Base-by-base conservation (phyloP, 2,113 vertebrate species). In the Oreochromis tanganicae region DNA sequence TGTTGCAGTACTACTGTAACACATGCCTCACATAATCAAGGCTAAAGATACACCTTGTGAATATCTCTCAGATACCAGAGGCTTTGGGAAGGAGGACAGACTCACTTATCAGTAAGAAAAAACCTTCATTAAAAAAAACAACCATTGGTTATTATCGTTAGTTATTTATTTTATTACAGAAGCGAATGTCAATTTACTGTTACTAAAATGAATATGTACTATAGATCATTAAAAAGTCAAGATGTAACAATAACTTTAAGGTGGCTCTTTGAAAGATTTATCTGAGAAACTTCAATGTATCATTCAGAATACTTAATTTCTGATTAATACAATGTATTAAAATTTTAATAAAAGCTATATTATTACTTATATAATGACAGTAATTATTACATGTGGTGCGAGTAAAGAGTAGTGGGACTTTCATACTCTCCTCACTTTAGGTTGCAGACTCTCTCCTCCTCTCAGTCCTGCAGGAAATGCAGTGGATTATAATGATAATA, bases 1-100 rank as follows among this genome's bases (percentile, higher is more conserved):
- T 10, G 0, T 32, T 29, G 38, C 61, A 68, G 34, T 21, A 68
- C 4, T 1, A 38, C 29, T 1, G 1, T 73, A 43, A 43, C 16
- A 29, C 41, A 29, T 32, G 24, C 5, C 41, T 9, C 16, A 52
- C 73, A 78, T 19, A 50, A 32, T 19, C 27, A 32, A 8, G 27
- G 7, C 46, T 32, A 48, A 78, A 73, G 14, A 29, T 16, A 32
- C 71, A 50, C 27, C 46, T n/a, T 13, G 16, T 17, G 27, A 78
- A 50, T 32, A 32, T 50, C 16, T 78, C 27, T 78, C 46, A 78
- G 9, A 78, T 50, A 29, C 10, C 43, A 32, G 24, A 50, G 16
- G 46, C 4, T 2, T 50, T 78, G 27, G 27, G 43, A 78, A 50
- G 14, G 71, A 75, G 43, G 41, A 75, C 8, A 17, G 68, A 48